phyloP scores from a whole-genome alignment of 2,113 vertebrate species.

The Ochotona curzoniae region DNA sequence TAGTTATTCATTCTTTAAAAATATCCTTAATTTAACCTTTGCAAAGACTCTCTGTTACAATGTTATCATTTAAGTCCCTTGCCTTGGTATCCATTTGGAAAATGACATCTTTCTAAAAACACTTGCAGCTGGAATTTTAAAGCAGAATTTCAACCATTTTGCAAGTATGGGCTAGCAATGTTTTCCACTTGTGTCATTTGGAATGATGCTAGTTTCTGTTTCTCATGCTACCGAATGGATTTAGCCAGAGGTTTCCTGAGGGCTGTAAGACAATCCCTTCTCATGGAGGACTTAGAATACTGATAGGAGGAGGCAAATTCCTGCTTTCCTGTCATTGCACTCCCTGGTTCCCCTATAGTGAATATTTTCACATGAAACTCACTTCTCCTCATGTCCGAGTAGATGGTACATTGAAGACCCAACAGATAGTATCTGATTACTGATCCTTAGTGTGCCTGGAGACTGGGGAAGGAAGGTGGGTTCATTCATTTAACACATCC shows the following conservation, averaged over 20 bases:
- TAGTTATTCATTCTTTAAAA: conserved; percentile 10
- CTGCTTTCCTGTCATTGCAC: conserved; percentile 20
- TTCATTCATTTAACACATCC: background rate
- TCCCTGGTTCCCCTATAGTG: conserved; percentile 16
- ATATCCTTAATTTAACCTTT: conserved; percentile 10
- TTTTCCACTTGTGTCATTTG: conserved; percentile 3
- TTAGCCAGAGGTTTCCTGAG: background rate
- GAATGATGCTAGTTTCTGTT: background rate
- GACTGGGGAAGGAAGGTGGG: background rate
- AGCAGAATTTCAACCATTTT: background rate
- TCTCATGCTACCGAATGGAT: background rate
- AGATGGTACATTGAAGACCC: conserved; percentile 22
- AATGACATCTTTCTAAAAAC: background rate
- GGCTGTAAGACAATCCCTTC: background rate
- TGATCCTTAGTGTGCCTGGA: background rate
- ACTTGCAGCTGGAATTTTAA: conserved; percentile 15
- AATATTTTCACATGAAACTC: conserved; percentile 57
- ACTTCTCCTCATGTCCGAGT: background rate
- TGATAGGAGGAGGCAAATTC: background rate
- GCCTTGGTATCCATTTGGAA: background rate
- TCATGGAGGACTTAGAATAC: background rate
- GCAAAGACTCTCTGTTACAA: background rate
- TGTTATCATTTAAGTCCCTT: background rate
- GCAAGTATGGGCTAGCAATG: background rate
- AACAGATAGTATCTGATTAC: conserved; percentile 39